phyloP scores from a whole-genome alignment of 2,113 vertebrate species.

The Megaceryle torquata region DNA sequence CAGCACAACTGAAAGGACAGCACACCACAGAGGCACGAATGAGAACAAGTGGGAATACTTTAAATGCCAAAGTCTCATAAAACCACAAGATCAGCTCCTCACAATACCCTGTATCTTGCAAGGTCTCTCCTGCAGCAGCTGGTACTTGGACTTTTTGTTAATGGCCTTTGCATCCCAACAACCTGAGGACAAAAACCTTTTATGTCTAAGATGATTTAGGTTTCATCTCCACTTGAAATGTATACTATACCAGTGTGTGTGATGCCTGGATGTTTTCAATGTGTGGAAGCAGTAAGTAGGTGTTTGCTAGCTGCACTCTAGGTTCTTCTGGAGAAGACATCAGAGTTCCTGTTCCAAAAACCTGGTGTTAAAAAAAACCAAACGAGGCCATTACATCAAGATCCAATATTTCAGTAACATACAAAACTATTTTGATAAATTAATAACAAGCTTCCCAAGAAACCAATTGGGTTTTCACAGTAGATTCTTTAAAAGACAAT shows the following conservation, averaged over 20 bases:
- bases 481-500: not conserved
- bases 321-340: constrained; percentile 74
- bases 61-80: not conserved
- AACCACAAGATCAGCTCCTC: not conserved
- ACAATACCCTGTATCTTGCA: not conserved
- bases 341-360: constrained; percentile 88
- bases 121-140: not conserved
- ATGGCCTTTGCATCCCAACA: not conserved
- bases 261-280: constrained; percentile 90
- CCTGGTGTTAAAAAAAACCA: constrained; percentile 65
- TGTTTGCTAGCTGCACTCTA: constrained; percentile 74
- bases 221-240: not conserved
- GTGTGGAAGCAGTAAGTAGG: constrained; percentile 86
- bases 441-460: not conserved
- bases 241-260: constrained; percentile 85
- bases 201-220: not conserved
- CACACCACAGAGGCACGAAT: not conserved
- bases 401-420: not conserved
- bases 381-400: not conserved
- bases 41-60: not conserved
- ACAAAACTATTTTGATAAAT: not conserved
- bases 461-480: not conserved
- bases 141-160: not conserved
- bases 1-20: not conserved
- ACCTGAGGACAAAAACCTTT: not conserved